Base-by-base conservation (phyloP, 2,113 vertebrate species). In the Alexandromys fortis region DNA sequence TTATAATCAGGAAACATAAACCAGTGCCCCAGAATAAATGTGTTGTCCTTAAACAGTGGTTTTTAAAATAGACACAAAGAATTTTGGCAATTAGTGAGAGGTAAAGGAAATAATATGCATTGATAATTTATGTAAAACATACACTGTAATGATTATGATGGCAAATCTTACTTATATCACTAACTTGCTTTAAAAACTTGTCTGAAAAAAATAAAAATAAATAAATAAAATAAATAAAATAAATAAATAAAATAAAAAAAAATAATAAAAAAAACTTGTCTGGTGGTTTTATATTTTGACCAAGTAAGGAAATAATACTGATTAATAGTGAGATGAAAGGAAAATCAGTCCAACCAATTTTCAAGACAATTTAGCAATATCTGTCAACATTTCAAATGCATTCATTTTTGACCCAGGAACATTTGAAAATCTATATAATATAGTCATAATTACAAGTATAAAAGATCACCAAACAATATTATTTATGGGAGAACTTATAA, bases 1-100 rank as follows among this genome's bases (percentile, higher is more conserved):
- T 97, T 95, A 95, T 61, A 92, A 96, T 96, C 96, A 86, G 67
- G 61, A 96, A 95, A 93, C 76, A 97, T 68, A 97, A 85, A 85
- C 88, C 5, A 5, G 38, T 78, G 81, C 79, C 61, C 68, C 93
- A 94, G 58, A 97, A 96, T 72, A 73, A 87, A 96, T 86, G 45
- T 67, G 90, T 90, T 96, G 92, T 92, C 77, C 85, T 92, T 93
- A 96, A 93, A 96, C 88, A 97, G 61, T 92, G 49, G 96, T 96
- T 93, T 93, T 95, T 65, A 92, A 96, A 97, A 95, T 82, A 94
- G 49, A 92, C 95, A 96, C 75, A 95, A 88, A 87, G 38, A 68
- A 90, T 94, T 91, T 88, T 93, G 77, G 76, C 76, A 88, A n/a
- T 96, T 77, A 95, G 78, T 88, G 95, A 95, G 45, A 90, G 55